These are phyloP conservation scores for Morone chrysops DNA, from an alignment of 2,113 vertebrate species.

Conservation along the genomic window DNA sequence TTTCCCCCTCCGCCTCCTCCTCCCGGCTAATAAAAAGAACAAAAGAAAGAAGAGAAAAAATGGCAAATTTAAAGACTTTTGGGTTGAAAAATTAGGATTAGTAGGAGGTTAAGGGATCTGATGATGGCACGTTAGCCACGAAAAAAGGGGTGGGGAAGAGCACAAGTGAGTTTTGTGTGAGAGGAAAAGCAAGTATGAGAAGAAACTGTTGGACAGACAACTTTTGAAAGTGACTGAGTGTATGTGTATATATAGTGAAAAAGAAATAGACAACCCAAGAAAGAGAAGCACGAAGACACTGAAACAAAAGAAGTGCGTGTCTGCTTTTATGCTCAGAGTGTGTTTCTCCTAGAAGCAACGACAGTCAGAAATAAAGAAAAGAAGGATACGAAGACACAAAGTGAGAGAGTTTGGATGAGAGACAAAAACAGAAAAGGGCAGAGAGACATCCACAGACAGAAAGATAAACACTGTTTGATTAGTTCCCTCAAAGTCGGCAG, in stretches of 20 bases:
- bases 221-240: not conserved
- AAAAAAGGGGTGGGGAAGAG: not conserved
- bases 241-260: not conserved
- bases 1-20: constrained; percentile 29
- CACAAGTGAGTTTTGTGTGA: not conserved
- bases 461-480: constrained; percentile 10
- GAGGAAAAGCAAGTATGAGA: not conserved
- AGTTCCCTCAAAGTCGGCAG: not conserved
- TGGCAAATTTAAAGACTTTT: constrained; percentile 32
- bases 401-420: not conserved
- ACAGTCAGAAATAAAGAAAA: not conserved
- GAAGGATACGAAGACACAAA: not conserved
- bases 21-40: constrained; percentile 52
- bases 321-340: not conserved
- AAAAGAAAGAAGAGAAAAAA: constrained; percentile 37
- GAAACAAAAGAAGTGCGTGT: not conserved
- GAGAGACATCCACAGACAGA: not conserved
- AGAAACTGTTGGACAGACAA: not conserved
- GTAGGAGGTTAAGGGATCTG: not conserved
- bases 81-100: not conserved
- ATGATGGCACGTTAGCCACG: not conserved
- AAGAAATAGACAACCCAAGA: not conserved
- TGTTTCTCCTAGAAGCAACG: not conserved
- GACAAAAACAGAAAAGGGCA: not conserved
- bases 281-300: not conserved